Evolutionary conservation across 2,113 vertebrate genomes (phyloP), one percentile per base, ranked within the genome.

Genomic region (Strix uralensis): DNA sequence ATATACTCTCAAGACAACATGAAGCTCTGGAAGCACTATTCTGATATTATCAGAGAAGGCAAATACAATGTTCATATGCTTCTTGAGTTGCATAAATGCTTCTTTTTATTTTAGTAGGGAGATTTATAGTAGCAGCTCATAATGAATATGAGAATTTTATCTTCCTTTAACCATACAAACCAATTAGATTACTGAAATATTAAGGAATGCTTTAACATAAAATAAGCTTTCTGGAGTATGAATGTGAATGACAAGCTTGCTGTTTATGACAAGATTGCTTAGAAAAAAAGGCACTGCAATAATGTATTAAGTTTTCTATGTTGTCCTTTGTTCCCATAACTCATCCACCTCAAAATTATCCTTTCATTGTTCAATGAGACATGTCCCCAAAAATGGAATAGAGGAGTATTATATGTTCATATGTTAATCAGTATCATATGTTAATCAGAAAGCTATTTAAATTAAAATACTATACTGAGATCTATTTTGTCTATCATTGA

Each of bases 71-170:
- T 74, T 74, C 22, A 9, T 61, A 29, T 23, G 14, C 4, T 40
- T 81, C 69, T 78, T 79, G 81, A 94, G 81, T 91, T 52, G 49
- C 38, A 92, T 69, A 89, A 94, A 94, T 49, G 29, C 0, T 83
- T 90, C 29, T 44, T 92, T 97, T 96, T 94, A 87, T 72, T 95
- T 94, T 69, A 69, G 44, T 29, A 54, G 46, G 40, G 40, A 86
- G 65, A 94, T 92, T 95, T 91, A 81, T 85, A 57, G 8, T 40
- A 65, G 57, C 20, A 75, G 49, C 10, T 67, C 23, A 57, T 84
- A 95, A 91, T 75, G 72, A 93, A 88, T 86, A 84, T 42, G 36
- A 67, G 49, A 89, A 91, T 59, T 92, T 96, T 87, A 85, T 94
- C 62, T 81, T 94, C 8, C 34, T 79, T 88, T 81, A 86, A 86